Evolutionary conservation across 2,888 invertebrate genomes (phyloP).

Genomic region (Melanotus villosus): DNA sequence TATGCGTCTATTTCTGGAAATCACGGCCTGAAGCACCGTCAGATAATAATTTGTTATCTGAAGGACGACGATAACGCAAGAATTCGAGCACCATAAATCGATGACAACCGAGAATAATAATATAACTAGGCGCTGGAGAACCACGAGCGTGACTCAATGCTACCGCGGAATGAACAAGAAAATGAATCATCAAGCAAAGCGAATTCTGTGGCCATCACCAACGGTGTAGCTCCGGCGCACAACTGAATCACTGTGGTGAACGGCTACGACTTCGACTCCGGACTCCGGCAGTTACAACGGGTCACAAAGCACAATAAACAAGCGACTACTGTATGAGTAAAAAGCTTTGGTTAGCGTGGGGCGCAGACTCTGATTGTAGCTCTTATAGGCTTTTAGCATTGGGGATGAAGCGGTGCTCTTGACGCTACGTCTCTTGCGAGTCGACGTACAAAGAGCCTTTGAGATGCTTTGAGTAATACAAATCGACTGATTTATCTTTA

Average conservation of each 20-base stretch:
- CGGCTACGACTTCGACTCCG: constrained; percentile 24
- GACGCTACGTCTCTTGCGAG: constrained; percentile 1
- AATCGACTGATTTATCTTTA: constrained; percentile 21
- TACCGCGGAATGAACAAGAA: neutral
- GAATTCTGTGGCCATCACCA: neutral
- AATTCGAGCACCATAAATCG: neutral
- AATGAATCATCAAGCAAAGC: constrained; percentile 16
- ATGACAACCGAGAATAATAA: neutral
- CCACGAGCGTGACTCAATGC: constrained; percentile 7
- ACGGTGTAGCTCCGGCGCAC: constrained; percentile 25
- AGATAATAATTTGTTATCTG: neutral
- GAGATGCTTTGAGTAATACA: constrained; percentile 13
- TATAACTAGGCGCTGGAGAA: too few relatives aligned
- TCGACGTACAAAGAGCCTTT: constrained; percentile 9
- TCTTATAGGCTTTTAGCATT: constrained; percentile 8
- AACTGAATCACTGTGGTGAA: constrained; percentile 36
- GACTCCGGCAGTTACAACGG: constrained; percentile 31
- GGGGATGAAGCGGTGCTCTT: constrained; percentile 6
- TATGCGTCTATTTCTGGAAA: too few relatives aligned
- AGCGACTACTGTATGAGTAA: constrained; percentile 36
- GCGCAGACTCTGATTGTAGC: constrained; percentile 38
- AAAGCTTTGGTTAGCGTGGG: constrained; percentile 16
- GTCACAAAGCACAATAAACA: constrained; percentile 47
- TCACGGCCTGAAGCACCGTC: neutral
- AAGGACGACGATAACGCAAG: neutral